Conservation (phyloP, 2,797 vertebrate species). For the Danio albolineatus region DNA sequence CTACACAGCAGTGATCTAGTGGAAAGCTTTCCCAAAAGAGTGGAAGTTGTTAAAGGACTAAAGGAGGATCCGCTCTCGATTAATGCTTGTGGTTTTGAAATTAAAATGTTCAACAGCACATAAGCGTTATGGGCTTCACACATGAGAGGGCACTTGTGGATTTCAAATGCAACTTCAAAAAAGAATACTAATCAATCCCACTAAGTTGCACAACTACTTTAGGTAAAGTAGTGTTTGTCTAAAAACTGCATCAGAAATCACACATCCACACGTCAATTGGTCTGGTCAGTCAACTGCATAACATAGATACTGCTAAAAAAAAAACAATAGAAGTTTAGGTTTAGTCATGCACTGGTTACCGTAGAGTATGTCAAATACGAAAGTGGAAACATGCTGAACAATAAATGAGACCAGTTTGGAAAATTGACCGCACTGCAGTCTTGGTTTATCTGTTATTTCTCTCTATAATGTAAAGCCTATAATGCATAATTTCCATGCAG, state of each 20-base stretch:
- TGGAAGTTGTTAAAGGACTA: neutral
- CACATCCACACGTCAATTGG: neutral
- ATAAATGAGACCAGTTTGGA: no score
- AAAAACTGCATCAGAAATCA: neutral
- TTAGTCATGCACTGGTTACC: no score
- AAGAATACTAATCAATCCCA: neutral
- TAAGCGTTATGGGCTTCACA: neutral
- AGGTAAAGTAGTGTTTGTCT: neutral
- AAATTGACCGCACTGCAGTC: no score
- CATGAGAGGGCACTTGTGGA: neutral
- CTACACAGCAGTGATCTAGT: neutral
- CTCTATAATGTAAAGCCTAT: no score
- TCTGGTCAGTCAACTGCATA: neutral
- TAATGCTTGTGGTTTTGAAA: neutral
- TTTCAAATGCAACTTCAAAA: neutral
- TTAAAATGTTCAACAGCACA: slow-evolving; percentile 4
- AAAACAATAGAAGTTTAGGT: no score
- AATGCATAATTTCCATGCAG: no score
- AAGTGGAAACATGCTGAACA: no score
- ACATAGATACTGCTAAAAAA: no score
- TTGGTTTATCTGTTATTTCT: no score
- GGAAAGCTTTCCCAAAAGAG: neutral
- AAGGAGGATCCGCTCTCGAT: neutral
- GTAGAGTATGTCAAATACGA: no score
- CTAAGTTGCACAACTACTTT: neutral